A percentile compares a stretch with the other conserved stretches of the same genome.
phyloP scores from a whole-genome alignment of 2,113 vertebrate species.

The Asarcornis scutulata region DNA sequence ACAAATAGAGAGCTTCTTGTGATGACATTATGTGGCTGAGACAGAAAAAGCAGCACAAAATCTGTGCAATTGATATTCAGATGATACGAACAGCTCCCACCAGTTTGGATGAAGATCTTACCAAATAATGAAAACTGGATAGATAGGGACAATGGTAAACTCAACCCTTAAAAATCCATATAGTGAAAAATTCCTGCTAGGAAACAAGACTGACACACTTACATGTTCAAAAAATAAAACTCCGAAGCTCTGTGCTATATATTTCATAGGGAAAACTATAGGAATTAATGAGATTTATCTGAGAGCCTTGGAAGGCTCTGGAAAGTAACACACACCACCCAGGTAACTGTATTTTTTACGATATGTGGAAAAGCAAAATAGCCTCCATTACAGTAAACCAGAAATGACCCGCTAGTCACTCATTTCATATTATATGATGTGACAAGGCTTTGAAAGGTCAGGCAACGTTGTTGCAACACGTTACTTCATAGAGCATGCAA shows the following conservation, averaged over 20 bases:
- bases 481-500: neutral
- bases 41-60: neutral
- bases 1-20: neutral
- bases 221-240: neutral
- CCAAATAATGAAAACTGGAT: neutral
- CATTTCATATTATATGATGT: neutral
- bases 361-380: neutral
- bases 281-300: neutral
- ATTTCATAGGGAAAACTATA: neutral
- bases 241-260: neutral
- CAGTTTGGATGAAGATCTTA: neutral
- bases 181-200: neutral
- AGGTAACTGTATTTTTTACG: neutral
- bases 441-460: neutral
- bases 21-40: neutral
- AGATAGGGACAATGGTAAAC: neutral
- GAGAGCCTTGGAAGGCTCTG: neutral
- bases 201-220: neutral
- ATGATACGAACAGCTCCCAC: neutral
- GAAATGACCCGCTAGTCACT: neutral
- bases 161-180: neutral
- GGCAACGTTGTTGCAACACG: neutral
- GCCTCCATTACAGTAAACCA: neutral
- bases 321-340: neutral
- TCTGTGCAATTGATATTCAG: neutral